phyloP scores from a whole-genome alignment of 2,113 vertebrate species.

The Talpa occidentalis region DNA sequence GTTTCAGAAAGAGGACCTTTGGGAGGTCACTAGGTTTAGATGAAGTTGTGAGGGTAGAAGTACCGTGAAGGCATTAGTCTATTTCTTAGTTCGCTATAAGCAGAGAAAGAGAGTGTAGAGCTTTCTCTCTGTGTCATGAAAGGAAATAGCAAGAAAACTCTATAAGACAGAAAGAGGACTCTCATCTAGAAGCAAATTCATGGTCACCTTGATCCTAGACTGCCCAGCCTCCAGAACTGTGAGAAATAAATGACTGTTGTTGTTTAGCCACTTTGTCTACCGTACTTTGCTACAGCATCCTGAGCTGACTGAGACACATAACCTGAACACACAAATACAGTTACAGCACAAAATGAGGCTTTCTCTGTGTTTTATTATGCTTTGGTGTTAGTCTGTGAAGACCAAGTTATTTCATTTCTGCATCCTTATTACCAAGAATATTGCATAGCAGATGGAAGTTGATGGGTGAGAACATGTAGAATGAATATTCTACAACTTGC shows the following conservation, averaged over 20 bases:
- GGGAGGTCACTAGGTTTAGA: not conserved
- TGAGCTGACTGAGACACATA: not conserved
- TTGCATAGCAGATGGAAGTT: not conserved
- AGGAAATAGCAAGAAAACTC: not conserved
- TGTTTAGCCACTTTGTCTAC: not conserved
- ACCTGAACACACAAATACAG: not conserved
- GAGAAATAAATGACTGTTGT: not conserved
- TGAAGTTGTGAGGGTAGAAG: not conserved
- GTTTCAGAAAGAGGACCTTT: not conserved
- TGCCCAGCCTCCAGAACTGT: not conserved
- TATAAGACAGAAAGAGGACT: not conserved
- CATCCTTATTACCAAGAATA: not conserved
- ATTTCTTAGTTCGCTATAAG: not conserved
- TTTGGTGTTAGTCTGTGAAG: not conserved
- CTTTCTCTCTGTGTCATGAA: not conserved
- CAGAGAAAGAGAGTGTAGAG: not conserved
- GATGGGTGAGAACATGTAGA: not conserved
- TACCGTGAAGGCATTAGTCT: not conserved
- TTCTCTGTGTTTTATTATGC: not conserved
- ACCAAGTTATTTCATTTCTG: not conserved
- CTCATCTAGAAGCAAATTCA: not conserved
- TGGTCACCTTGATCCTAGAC: not conserved
- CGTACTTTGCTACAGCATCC: not conserved
- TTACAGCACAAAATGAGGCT: not conserved
- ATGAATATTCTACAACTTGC: not conserved